Percentiles rank a stretch among this genome's conserved stretches.
Evolutionary conservation across 23 tunicate genomes (phyloP).

Genomic region (Trididemnum nubilum): DNA sequence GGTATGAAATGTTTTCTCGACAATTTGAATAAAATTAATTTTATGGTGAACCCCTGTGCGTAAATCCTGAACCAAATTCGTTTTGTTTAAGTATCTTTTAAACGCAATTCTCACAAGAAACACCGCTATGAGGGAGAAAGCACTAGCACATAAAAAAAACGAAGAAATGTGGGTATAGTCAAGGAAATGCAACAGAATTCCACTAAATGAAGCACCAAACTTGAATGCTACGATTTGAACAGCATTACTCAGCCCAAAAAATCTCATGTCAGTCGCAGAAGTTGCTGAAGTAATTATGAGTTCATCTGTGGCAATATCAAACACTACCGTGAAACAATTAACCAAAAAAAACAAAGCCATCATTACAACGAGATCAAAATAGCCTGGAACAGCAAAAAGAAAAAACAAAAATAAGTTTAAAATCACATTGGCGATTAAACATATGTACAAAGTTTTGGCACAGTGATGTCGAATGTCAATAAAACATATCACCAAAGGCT

Average conservation of each 20-base stretch:
- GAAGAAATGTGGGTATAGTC: constrained; percentile 3
- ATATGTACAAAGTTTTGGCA: neutral
- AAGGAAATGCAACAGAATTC: neutral
- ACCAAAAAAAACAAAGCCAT: constrained; percentile 30
- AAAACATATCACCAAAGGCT: constrained; percentile 20
- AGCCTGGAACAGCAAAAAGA: neutral
- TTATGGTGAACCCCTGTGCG: no score
- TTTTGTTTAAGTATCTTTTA: neutral
- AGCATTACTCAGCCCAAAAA: constrained; percentile 46
- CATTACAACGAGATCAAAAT: neutral
- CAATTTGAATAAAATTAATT: neutral
- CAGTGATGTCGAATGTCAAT: neutral
- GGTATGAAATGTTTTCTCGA: neutral
- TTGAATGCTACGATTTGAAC: constrained; percentile 54
- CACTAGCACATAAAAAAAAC: constrained; percentile 8
- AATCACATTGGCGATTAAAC: constrained; percentile 3
- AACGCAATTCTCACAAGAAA: neutral
- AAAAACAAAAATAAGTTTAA: constrained; percentile 9
- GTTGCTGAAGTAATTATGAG: constrained; percentile 34
- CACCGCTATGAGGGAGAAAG: neutral
- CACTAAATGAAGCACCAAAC: constrained; percentile 56
- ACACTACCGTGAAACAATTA: constrained; percentile 34
- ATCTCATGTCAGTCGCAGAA: constrained; percentile 39
- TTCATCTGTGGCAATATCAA: constrained; percentile 45
- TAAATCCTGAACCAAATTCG: no score